Evolutionary conservation across 2,888 invertebrate genomes (phyloP), one percentile per base, ranked within the genome.

Genomic region (Xestia sexstrigata): DNA sequence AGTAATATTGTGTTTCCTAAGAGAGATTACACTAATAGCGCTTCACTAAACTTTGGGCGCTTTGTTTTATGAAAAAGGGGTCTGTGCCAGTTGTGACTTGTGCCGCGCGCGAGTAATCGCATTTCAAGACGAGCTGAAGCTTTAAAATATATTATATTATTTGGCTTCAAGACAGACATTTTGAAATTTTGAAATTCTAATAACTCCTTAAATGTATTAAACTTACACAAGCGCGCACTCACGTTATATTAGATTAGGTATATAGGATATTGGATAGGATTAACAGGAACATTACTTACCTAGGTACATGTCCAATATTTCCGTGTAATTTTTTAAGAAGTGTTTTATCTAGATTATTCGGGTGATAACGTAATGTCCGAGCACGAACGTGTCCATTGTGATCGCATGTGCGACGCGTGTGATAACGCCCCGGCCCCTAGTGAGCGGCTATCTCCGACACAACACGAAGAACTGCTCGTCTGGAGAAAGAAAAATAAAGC

Each of bases 1-100:
- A 86, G 89, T 89, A 84, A 87, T 86, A 83, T 84, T 82, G 88
- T 85, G 89, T 87, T 84, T 67, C 66, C 71, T 79, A 66, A 81
- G 73, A 75, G 79, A 87, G 85, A 87, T 88, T 79, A 85, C 81
- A 74, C 67, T 87, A 83, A 85, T 79, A 87, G 87, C 75, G 70
- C 76, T 77, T 68, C 68, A 75, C 73, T 75, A 68, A 76, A 79
- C 76, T 80, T 74, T 69, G 15, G 75, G 65, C 67, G 63, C 70
- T 69, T 47, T 66, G 78, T 55, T 71, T 49, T 74, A 74, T 74
- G 75, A 70, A 65, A 30, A 71, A 76, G 58, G 65, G 67, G 30
- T 76, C 15, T 30, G 35, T 35, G 62, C 35, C 20, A 20, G 9
- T 30, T 20, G 60, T 17, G 49, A 3, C 42, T 30, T 20, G 60